phyloP scores from a whole-genome alignment of 2,888 invertebrate genomes.

The Cancer borealis region DNA sequence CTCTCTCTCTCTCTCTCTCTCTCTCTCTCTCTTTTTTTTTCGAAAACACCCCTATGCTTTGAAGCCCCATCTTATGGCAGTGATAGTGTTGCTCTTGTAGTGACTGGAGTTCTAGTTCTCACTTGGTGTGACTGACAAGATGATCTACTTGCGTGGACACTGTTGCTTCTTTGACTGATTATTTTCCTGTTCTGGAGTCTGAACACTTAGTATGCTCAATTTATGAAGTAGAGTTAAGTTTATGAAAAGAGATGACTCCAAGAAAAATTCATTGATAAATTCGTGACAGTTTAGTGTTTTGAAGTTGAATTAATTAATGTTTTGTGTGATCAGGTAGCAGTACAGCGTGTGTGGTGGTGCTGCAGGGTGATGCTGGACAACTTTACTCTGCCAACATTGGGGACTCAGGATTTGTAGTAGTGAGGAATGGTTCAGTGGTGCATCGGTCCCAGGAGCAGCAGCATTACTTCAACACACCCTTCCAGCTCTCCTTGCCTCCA shows the following conservation, averaged over 20 bases:
- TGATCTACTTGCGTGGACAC: too few species aligned
- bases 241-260: neutral
- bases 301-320: neutral
- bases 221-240: neutral
- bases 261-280: neutral
- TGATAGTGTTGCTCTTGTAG: too few species aligned
- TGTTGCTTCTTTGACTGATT: too few species aligned
- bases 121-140: too few species aligned
- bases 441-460: slow-evolving; percentile 97
- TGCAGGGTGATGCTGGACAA: slow-evolving; percentile 92
- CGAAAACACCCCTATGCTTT: too few species aligned
- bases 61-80: too few species aligned
- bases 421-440: slow-evolving; percentile 91
- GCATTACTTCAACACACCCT: slow-evolving; percentile 99
- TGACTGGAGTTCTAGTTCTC: too few species aligned
- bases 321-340: slow-evolving; percentile 91
- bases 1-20: neutral
- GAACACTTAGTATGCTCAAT: neutral
- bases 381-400: slow-evolving; percentile 98
- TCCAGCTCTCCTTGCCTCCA: slow-evolving; percentile 96
- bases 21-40: neutral
- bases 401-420: slow-evolving; percentile 98
- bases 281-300: neutral
- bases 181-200: too few species aligned
- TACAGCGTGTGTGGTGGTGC: slow-evolving; percentile 96